A percentile compares a stretch with the other conserved stretches of the same genome.
Conservation (phyloP, 1,140 invertebrate genomes). For the Caenorhabditis elegans region DNA sequence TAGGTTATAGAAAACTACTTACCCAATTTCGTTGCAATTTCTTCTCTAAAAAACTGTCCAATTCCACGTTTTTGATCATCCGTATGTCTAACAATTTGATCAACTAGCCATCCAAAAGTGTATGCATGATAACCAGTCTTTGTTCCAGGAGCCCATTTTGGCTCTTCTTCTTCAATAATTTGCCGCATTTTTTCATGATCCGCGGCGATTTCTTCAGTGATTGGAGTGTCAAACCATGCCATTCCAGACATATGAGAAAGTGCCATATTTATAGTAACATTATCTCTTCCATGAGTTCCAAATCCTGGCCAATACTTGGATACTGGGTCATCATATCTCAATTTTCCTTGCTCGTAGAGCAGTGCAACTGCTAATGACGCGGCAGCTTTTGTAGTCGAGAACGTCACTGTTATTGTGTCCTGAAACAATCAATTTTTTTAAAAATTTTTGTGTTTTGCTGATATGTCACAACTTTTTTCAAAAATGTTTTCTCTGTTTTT, state of each 20-base stretch:
- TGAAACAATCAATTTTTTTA: not conserved
- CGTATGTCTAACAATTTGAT: constrained; percentile 55
- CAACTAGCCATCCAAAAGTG: constrained; percentile 59
- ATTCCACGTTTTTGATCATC: constrained; percentile 53
- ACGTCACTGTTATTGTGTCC: constrained; percentile 53
- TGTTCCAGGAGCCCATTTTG: constrained; percentile 56
- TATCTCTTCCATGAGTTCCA: constrained; percentile 66
- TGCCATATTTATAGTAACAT: constrained; percentile 67
- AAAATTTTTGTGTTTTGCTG: not conserved
- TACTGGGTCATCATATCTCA: constrained; percentile 64
- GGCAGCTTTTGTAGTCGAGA: constrained; percentile 61
- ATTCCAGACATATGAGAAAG: constrained; percentile 66
- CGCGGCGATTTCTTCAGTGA: constrained; percentile 48
- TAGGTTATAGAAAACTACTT: too few relatives aligned
- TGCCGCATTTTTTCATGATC: constrained; percentile 48
- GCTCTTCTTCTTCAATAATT: constrained; percentile 52
- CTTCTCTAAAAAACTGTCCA: constrained; percentile 58
- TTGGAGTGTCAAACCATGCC: constrained; percentile 49
- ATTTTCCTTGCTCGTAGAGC: constrained; percentile 64
- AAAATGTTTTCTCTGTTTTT: not conserved
- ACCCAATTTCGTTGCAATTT: constrained; percentile 49
- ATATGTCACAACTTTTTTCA: not conserved
- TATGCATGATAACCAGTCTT: constrained; percentile 53
- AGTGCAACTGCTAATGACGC: constrained; percentile 63
- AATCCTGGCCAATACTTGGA: constrained; percentile 68